phyloP scores from a whole-genome alignment of 2,113 vertebrate genomes.

The Ammospiza caudacuta region DNA sequence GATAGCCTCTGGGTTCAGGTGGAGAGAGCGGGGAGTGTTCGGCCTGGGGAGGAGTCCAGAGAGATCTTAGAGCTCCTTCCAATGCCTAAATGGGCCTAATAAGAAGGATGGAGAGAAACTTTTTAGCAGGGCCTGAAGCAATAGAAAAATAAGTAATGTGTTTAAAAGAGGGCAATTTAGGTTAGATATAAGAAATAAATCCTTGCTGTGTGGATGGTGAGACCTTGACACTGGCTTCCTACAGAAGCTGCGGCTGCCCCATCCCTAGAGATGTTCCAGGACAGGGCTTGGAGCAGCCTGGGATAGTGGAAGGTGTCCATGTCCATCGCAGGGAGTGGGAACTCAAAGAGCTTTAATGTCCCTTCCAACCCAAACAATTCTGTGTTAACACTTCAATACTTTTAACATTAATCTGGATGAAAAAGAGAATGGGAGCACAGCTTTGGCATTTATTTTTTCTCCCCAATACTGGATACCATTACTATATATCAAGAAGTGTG shows the following conservation, averaged over 20 bases:
- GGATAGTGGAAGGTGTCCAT: not conserved
- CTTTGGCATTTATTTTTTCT: not conserved
- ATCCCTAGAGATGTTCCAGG: not conserved
- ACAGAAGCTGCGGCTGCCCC: not conserved
- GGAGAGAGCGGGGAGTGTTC: not conserved
- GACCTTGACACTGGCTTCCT: not conserved
- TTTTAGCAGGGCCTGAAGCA: not conserved
- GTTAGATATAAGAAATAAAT: not conserved
- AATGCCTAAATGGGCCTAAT: not conserved
- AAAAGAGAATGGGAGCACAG: not conserved
- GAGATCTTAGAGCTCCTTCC: not conserved
- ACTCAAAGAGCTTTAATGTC: not conserved
- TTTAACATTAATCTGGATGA: not conserved
- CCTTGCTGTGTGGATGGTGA: not conserved
- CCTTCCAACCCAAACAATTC: not conserved
- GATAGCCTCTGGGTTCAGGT: not conserved
- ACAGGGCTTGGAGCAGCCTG: not conserved
- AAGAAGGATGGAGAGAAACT: not conserved
- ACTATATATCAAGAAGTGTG: not conserved
- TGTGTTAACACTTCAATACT: not conserved
- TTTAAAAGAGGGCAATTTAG: not conserved
- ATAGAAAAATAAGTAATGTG: not conserved
- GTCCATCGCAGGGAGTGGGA: not conserved
- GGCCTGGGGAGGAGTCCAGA: not conserved
- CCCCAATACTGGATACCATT: not conserved